Percentiles rank a stretch among this genome's conserved stretches.
Evolutionary conservation across 1,140 invertebrate genomes (phyloP).

Genomic region (Penaeus chinensis): DNA sequence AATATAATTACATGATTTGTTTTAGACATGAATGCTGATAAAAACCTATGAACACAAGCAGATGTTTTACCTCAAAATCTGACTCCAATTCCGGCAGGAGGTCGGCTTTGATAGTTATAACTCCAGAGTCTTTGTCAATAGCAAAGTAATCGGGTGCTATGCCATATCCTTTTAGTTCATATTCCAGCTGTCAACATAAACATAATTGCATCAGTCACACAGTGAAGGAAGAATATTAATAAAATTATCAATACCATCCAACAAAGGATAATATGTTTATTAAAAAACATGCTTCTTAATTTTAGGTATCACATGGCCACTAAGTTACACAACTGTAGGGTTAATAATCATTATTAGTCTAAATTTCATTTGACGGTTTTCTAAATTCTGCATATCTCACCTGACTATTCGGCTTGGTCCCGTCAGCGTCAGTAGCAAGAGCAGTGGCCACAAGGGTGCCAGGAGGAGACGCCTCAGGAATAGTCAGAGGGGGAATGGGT

Average conservation of each 20-base stretch:
- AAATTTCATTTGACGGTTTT: too few relatives aligned
- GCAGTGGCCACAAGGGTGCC: conserved; percentile 83
- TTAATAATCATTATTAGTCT: too few relatives aligned
- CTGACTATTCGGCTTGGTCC: conserved; percentile 70
- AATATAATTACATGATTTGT: too few relatives aligned
- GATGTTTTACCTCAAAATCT: conserved; percentile 33
- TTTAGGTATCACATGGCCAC: too few relatives aligned
- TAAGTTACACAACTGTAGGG: too few relatives aligned
- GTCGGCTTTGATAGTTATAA: conserved; percentile 68
- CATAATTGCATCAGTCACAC: neutral
- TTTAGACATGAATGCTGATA: neutral
- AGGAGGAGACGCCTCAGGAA: conserved; percentile 85
- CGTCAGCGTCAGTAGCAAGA: conserved; percentile 83
- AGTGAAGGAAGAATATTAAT: neutral
- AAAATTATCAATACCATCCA: too few relatives aligned
- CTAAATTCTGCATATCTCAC: conserved; percentile 31
- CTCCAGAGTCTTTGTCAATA: conserved; percentile 84
- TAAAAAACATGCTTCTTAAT: too few relatives aligned
- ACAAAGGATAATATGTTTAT: too few relatives aligned
- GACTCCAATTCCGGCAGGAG: conserved; percentile 38
- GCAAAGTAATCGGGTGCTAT: conserved; percentile 86
- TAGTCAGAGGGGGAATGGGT: conserved; percentile 81
- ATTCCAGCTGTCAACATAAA: conserved; percentile 73
- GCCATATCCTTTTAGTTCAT: conserved; percentile 83
- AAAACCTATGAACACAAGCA: neutral